Evolutionary conservation across 2,888 invertebrate genomes (phyloP).

Genomic region (Rhodophaea formosa): DNA sequence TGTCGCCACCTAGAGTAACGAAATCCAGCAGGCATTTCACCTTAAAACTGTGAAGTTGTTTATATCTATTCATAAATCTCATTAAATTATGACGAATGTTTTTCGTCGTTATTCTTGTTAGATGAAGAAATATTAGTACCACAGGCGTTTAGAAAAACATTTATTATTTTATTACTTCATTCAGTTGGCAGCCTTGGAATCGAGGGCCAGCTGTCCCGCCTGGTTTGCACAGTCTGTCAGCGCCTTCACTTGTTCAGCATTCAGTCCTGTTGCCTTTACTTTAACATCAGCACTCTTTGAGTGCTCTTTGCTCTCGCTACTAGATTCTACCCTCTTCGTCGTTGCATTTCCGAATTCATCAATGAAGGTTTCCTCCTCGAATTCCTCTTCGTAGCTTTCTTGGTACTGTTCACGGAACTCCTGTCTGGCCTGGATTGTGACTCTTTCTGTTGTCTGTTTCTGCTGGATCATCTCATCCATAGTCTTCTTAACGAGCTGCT

Average conservation of each 20-base stretch:
- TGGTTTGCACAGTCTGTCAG: constrained; percentile 75
- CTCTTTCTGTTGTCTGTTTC: constrained; percentile 63
- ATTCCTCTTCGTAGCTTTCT: constrained; percentile 76
- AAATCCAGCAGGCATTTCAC: no score
- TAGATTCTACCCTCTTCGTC: constrained; percentile 70
- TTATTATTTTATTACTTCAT: constrained; percentile 57
- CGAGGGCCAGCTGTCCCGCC: constrained; percentile 75
- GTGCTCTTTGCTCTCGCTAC: constrained; percentile 75
- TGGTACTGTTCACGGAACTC: constrained; percentile 73
- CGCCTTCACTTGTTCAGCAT: constrained; percentile 70
- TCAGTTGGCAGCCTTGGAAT: constrained; percentile 72
- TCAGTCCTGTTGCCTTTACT: constrained; percentile 73
- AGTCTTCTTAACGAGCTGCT: constrained; percentile 71
- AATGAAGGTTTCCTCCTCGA: constrained; percentile 73
- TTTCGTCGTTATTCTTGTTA: no score
- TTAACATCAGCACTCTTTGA: constrained; percentile 73
- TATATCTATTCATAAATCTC: not conserved
- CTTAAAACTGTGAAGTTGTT: not conserved
- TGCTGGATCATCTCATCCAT: constrained; percentile 73
- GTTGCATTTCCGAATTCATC: constrained; percentile 71
- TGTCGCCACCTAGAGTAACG: no score
- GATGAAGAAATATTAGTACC: not conserved
- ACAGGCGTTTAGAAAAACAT: not conserved
- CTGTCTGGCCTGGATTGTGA: constrained; percentile 73
- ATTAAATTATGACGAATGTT: not conserved